phyloP scores from a whole-genome alignment of 2,888 invertebrate genomes.

The Colostygia pectinataria region DNA sequence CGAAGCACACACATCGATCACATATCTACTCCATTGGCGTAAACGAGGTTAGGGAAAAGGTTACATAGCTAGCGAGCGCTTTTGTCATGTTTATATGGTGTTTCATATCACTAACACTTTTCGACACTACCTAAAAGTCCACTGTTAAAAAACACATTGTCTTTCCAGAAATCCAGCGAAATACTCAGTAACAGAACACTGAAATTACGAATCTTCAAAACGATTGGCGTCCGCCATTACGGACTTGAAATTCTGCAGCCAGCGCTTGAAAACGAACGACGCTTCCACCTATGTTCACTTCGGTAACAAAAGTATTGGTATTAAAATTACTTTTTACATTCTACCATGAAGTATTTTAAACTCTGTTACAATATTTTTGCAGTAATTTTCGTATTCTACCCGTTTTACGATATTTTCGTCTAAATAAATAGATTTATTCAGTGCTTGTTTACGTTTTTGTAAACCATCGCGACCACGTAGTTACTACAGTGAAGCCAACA shows the following conservation, averaged over 20 bases:
- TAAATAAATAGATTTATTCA: slow-evolving; percentile 34
- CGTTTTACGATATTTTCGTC: slow-evolving; percentile 18
- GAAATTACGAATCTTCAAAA: slow-evolving; percentile 82
- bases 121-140: slow-evolving; percentile 64
- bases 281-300: slow-evolving; percentile 81
- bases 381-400: slow-evolving; percentile 18
- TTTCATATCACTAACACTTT: slow-evolving; percentile 78
- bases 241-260: slow-evolving; percentile 77
- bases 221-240: slow-evolving; percentile 83
- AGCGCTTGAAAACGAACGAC: slow-evolving; percentile 68
- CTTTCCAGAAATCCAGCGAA: slow-evolving; percentile 56
- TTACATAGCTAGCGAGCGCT: slow-evolving; percentile 85
- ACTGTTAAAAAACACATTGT: slow-evolving; percentile 70
- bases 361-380: not conserved
- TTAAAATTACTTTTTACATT: slow-evolving; percentile 40
- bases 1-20: slow-evolving; percentile 89
- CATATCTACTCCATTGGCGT: slow-evolving; percentile 89
- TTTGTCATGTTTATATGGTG: slow-evolving; percentile 79
- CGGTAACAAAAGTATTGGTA: slow-evolving; percentile 70
- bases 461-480: slow-evolving; percentile 77
- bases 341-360: not conserved
- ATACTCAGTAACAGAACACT: slow-evolving; percentile 77
- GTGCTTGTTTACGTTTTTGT: slow-evolving; percentile 79
- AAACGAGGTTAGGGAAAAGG: slow-evolving; percentile 90
- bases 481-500: slow-evolving; percentile 69